A percentile compares a stretch with the other conserved stretches of the same genome.
Evolutionary conservation across 2,888 invertebrate genomes (phyloP).

Genomic region (Philonicus albiceps): DNA sequence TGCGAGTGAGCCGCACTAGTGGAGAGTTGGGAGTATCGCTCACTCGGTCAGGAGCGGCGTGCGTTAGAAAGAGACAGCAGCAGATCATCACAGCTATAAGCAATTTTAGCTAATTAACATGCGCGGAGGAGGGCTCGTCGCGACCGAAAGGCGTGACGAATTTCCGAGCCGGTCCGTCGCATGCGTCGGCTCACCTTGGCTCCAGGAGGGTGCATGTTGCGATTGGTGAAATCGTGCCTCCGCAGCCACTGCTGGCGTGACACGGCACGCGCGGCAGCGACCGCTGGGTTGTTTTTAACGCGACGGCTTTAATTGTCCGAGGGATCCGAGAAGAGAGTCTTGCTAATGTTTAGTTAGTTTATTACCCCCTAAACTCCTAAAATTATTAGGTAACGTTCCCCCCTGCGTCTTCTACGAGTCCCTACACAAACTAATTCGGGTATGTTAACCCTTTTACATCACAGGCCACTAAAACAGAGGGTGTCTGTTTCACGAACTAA

Average conservation of each 20-base stretch:
- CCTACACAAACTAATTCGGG: not conserved
- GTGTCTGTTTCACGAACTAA: not conserved
- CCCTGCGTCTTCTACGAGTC: not conserved
- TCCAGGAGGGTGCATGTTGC: not conserved
- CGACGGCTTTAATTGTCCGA: not conserved
- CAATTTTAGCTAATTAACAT: not conserved
- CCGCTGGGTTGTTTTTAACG: not conserved
- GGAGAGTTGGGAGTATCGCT: not conserved
- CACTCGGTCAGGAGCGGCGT: not conserved
- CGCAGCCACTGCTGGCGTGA: not conserved
- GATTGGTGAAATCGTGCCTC: not conserved
- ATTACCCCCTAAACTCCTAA: not conserved
- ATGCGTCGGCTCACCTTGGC: not conserved
- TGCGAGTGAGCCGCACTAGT: not conserved
- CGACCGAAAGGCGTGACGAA: constrained; percentile 24
- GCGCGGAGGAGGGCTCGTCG: constrained; percentile 4
- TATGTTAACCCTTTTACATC: not conserved
- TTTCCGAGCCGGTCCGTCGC: not conserved
- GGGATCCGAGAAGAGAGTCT: not conserved
- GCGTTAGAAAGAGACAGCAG: not conserved
- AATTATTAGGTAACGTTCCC: not conserved
- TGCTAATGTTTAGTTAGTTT: not conserved
- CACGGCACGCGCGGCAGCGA: not conserved
- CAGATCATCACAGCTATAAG: not conserved
- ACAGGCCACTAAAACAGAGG: not conserved